Evolutionary conservation across 2,888 invertebrate species (phyloP), one percentile per base, ranked within the genome.

Genomic region (Athripsodes cinereus): DNA sequence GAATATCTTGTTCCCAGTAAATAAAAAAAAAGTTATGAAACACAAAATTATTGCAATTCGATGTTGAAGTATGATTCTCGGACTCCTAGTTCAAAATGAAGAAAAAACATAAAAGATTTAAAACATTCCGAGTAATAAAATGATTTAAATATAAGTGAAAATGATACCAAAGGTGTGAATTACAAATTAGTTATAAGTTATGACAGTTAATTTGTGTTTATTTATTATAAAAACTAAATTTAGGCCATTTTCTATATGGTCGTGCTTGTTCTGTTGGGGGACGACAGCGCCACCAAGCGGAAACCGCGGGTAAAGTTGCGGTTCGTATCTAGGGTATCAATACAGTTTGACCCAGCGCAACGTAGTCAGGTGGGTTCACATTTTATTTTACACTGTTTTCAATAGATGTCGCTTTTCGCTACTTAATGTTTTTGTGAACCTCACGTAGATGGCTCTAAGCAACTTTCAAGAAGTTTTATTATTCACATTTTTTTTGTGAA

Each of bases 221-320:
- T 50, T 22, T 50, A 50, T 50, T 26, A n/a, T 20, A 57, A 18
- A 20, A 50, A 31, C 26, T 49, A 47, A 47, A 18, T 10, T 26
- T 57, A 52, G 60, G 54, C 60, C 57, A 57, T 57, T 57, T 60
- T 60, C 57, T 40, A 13, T 40, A 60, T 60, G 60, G 60, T 60
- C 60, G 85, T 86, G 77, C 84, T 85, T 75, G 83, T 86, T 75
- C 82, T 85, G 70, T 75, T 83, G 62, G 74, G 78, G 76, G 78
- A 63, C 48, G 58, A 61, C 22, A 58, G 77, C 78, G 74, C 78
- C 82, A 71, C 76, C 76, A 76, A 76, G 76, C 78, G 78, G 74
- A 75, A 75, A 71, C 81, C 81, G 52, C 75, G 77, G 57, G 79
- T 78, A 74, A 69, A 78, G 65, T 67, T 78, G 65, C 76, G 73